Percentiles rank a stretch among this genome's conserved stretches.
Conservation (phyloP, 2,888 invertebrate genomes). For the Anaspis maculata region DNA sequence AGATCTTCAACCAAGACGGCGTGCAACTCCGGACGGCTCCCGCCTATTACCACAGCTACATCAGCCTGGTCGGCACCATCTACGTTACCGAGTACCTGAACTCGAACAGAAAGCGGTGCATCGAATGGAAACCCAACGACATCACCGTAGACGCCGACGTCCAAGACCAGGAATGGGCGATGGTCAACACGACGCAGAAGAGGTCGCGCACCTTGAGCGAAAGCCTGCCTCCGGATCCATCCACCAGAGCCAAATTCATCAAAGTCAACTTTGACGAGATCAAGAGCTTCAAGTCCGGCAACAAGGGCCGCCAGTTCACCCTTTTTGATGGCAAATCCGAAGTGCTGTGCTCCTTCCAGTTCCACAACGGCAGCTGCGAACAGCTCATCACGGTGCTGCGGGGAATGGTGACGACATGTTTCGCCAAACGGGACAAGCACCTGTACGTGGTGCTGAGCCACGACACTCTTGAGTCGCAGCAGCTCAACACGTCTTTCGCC, state of each 20-base stretch:
- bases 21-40: conserved; percentile 62
- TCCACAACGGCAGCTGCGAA: conserved; percentile 81
- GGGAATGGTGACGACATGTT: conserved; percentile 55
- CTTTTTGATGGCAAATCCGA: conserved; percentile 65
- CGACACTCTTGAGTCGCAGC: conserved; percentile 55
- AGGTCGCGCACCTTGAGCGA: conserved; percentile 54
- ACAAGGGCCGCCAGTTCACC: conserved; percentile 39
- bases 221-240: conserved; percentile 40
- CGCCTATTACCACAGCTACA: conserved; percentile 52
- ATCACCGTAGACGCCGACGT: conserved; percentile 68
- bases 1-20: conserved; percentile 72
- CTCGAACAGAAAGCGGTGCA: conserved; percentile 38
- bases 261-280: conserved; percentile 55
- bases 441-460: conserved; percentile 60
- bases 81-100: conserved; percentile 57
- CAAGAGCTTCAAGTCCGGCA: conserved; percentile 52
- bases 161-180: conserved; percentile 78
- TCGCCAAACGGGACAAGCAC: conserved; percentile 64
- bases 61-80: conserved; percentile 54
- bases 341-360: conserved; percentile 73
- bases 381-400: conserved; percentile 58
- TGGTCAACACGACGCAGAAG: conserved; percentile 67
- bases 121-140: conserved; percentile 81
- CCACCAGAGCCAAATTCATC: conserved; percentile 44
- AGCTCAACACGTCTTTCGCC: conserved; percentile 76